phyloP scores from a whole-genome alignment of 1,140 invertebrate species.

The Tyrophagus putrescentiae region DNA sequence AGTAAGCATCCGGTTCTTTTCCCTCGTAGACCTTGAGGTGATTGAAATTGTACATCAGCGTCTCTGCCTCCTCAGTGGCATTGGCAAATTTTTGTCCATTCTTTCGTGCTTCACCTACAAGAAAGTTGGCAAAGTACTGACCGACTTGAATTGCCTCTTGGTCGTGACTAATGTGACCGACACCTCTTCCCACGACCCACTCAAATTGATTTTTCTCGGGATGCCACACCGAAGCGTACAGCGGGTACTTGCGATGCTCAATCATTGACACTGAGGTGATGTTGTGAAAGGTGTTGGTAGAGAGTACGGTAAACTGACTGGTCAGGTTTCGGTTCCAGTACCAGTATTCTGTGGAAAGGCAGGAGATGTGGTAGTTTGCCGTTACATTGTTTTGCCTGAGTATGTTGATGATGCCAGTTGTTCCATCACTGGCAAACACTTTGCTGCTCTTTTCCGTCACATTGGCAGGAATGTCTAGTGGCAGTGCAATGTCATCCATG shows the following conservation, averaged over 20 bases:
- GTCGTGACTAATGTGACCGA: constrained; percentile 47
- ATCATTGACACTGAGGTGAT: constrained; percentile 48
- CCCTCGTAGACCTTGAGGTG: not conserved
- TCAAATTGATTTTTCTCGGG: constrained; percentile 76
- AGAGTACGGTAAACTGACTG: constrained; percentile 50
- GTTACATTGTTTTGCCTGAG: too few species aligned
- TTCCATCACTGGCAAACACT: not conserved
- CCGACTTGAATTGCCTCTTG: constrained; percentile 43
- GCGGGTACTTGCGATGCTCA: constrained; percentile 44
- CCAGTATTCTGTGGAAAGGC: too few species aligned
- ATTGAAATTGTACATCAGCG: constrained; percentile 1
- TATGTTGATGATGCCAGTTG: not conserved
- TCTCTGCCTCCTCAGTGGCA: not conserved
- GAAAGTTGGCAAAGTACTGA: constrained; percentile 71
- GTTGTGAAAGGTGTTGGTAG: constrained; percentile 36
- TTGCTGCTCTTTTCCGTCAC: not conserved
- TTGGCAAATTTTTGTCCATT: constrained; percentile 7
- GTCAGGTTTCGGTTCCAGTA: too few species aligned
- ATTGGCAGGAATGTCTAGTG: too few species aligned
- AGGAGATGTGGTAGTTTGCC: too few species aligned
- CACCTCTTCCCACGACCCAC: constrained; percentile 43
- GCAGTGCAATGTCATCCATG: constrained; percentile 24
- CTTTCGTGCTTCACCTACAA: constrained; percentile 47
- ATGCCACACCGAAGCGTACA: constrained; percentile 76
- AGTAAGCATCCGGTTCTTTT: not conserved